Base-by-base conservation (phyloP, 2,888 invertebrate genomes). In the Xestia sexstrigata region DNA sequence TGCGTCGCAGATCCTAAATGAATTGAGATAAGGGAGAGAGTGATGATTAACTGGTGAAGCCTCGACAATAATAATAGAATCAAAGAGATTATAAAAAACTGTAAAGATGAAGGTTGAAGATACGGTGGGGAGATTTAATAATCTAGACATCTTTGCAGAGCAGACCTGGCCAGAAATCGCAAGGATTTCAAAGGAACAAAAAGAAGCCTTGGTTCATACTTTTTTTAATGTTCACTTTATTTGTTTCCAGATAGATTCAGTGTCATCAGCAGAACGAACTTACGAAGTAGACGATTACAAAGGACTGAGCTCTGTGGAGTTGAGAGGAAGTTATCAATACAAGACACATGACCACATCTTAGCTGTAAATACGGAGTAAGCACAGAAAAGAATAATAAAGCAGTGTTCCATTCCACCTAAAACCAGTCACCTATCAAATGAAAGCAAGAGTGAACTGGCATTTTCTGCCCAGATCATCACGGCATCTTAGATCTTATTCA, bases 361-460 rank as follows among this genome's bases (percentile, higher is more conserved):
- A 0, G 91, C 93, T 7, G 95, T 96, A 0, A 91, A 92, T 4
- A 94, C 97, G 0, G 94, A 95, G 97, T 97, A 86, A 93, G 96
- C 45, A 2, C 30, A 23, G n/a, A n/a, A n/a, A n/a, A n/a, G n/a
- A n/a, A n/a, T n/a, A n/a, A n/a, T n/a, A n/a, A n/a, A n/a, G n/a
- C n/a, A n/a, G n/a, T n/a, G n/a, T n/a, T n/a, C n/a, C n/a, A n/a
- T n/a, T n/a, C n/a, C n/a, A n/a, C n/a, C n/a, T n/a, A n/a, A n/a
- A n/a, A n/a, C n/a, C n/a, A n/a, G n/a, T n/a, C n/a, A n/a, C n/a
- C n/a, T n/a, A n/a, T n/a, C n/a, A n/a, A n/a, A n/a, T n/a, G n/a
- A n/a, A n/a, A n/a, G n/a, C n/a, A n/a, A n/a, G n/a, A n/a, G n/a
- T n/a, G n/a, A n/a, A n/a, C n/a, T n/a, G n/a, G n/a, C n/a, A n/a